Evolutionary conservation across 2,797 vertebrate species (phyloP).

Genomic region (Artibeus lituratus): DNA sequence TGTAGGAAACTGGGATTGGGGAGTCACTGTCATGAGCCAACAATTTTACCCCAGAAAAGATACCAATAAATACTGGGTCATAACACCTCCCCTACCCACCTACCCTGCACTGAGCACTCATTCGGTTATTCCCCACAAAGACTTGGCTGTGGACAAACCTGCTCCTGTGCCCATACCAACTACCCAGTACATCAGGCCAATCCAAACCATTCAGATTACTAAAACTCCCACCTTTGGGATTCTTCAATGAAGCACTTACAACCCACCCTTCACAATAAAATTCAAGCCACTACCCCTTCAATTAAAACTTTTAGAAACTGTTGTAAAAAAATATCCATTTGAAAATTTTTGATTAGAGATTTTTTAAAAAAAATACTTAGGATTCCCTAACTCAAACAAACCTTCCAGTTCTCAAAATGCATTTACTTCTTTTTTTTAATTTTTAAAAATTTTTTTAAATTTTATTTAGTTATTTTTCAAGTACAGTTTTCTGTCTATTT

Average conservation of each 20-base stretch:
- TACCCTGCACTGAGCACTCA: not conserved
- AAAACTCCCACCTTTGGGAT: not conserved
- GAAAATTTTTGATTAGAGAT: not conserved
- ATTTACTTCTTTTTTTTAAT: constrained; percentile 26
- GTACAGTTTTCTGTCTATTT: too few species aligned
- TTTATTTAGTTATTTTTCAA: too few species aligned
- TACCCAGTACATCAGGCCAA: not conserved
- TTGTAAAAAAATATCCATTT: not conserved
- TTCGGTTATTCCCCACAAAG: not conserved
- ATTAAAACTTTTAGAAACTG: not conserved
- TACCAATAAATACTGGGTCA: not conserved
- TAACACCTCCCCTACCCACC: not conserved
- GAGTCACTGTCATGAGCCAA: not conserved
- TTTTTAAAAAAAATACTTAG: not conserved
- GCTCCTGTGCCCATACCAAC: not conserved
- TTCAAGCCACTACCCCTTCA: not conserved
- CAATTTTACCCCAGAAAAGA: constrained; percentile 2
- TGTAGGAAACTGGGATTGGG: not conserved
- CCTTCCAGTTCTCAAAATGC: not conserved
- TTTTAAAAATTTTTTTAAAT: too few species aligned
- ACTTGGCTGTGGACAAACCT: not conserved
- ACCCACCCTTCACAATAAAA: not conserved
- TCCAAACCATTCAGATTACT: not conserved
- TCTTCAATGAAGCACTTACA: not conserved
- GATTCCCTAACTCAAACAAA: not conserved